Conservation (phyloP, 2,113 vertebrate genomes). For the Anas platyrhynchos region DNA sequence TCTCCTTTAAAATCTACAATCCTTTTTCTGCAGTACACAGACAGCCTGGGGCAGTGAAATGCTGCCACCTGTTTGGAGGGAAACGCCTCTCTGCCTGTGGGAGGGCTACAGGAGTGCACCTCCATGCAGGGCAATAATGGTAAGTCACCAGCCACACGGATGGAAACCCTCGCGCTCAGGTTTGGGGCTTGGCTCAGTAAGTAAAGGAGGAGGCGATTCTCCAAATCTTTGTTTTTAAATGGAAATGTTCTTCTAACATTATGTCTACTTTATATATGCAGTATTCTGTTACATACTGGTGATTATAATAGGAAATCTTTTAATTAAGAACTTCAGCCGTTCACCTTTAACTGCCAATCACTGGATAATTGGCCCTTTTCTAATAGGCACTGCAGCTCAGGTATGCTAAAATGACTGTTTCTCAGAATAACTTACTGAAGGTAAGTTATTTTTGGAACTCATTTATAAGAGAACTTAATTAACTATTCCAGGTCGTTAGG, state of each 20-base stretch:
- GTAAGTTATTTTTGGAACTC: conserved; percentile 64
- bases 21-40: background rate
- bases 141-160: background rate
- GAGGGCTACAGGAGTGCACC: background rate
- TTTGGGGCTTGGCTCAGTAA: conserved; percentile 38
- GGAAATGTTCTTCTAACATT: conserved; percentile 51
- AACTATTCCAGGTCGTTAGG: conserved; percentile 61
- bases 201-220: conserved; percentile 39
- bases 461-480: conserved; percentile 65
- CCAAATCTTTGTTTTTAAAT: conserved; percentile 62
- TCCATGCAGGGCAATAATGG: background rate
- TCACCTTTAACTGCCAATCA: conserved; percentile 68
- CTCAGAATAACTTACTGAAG: conserved; percentile 59
- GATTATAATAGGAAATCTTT: conserved; percentile 65
- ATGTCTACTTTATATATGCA: conserved; percentile 41
- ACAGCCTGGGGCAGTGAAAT: conserved; percentile 20
- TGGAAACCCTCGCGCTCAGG: conserved; percentile 17
- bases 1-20: conserved; percentile 5
- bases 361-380: conserved; percentile 53
- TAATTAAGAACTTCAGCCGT: conserved; percentile 68
- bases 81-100: background rate
- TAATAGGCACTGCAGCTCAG: conserved; percentile 50
- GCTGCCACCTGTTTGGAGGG: background rate
- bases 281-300: conserved; percentile 44
- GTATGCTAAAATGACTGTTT: conserved; percentile 49